Base-by-base conservation (phyloP, 2,113 vertebrate genomes). In the Pleuronectes platessa region DNA sequence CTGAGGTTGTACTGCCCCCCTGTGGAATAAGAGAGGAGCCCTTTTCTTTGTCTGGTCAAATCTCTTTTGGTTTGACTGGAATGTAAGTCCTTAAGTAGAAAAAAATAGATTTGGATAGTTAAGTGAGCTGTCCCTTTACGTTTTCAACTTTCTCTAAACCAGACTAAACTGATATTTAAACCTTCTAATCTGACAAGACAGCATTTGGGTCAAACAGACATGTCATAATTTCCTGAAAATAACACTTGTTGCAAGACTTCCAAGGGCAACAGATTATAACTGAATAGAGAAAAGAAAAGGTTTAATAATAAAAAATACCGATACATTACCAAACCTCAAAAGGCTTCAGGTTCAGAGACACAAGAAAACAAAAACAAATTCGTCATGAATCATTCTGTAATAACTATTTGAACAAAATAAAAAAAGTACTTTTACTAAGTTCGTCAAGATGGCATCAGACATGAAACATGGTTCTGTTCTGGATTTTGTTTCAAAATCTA, bases 221-320 rank as follows among this genome's bases (percentile, higher is more conserved):
- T 13, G 51, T 17, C 4, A 51, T 6, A 0, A 51, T 5, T 20
- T 15, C 74, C 90, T 40, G 86, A 40, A 79, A 65, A 74, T 90
- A 40, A 78, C 86, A 85, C 58, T 13, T 8, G 20, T n/a, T 49
- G 10, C 24, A 63, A 26, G 24, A 49, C 31, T 31, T 61, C 12
- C 17, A 45, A 76, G 17, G 35, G 40, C 2, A 17, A 49, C 45
- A 70, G 45, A 68, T 56, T 65, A 7, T 27, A 55, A 49, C 17
- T 47, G 75, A 76, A 68, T 68, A 65, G 15, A 72, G 69, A 42
- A 72, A 35, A 26, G 63, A 56, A 72, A 61, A 20, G 9, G 4
- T 79, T 79, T 75, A 71, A 68, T 83, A 10, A 62, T 68, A 55
- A 55, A 64, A 71, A 76, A 75, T 8, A 78, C 58, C 20, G 26